Evolutionary conservation across 2,113 vertebrate genomes (phyloP).

Genomic region (Isichthys henryi): DNA sequence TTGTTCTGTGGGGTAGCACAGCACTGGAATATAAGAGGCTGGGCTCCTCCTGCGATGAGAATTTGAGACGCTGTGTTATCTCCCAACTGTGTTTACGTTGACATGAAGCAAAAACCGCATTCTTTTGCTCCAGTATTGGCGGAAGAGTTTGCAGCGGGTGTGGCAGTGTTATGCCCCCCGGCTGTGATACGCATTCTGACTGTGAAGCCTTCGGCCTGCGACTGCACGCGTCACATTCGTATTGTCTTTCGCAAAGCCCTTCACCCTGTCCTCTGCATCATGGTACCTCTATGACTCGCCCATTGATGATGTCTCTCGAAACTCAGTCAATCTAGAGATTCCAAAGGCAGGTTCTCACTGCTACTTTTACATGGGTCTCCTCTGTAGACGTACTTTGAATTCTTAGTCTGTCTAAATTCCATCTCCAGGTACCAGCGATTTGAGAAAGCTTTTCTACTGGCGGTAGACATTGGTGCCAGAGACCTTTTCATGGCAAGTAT

Average conservation of each 20-base stretch:
- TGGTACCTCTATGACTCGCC: background rate
- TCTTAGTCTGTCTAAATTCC: background rate
- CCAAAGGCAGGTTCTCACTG: background rate
- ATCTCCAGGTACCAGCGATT: slow-evolving; percentile 77
- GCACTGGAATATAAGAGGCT: background rate
- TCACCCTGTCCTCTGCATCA: background rate
- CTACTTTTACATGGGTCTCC: background rate
- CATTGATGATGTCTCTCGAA: background rate
- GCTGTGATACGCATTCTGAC: background rate
- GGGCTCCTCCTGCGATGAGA: background rate
- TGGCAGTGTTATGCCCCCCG: background rate
- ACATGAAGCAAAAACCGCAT: slow-evolving; percentile 48
- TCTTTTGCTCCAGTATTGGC: background rate
- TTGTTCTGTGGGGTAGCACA: background rate
- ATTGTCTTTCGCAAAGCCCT: background rate
- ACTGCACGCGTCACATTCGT: background rate
- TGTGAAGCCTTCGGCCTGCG: background rate
- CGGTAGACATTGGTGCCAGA: slow-evolving; percentile 80
- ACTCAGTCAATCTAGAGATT: background rate
- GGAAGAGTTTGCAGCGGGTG: background rate
- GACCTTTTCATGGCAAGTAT: slow-evolving; percentile 92
- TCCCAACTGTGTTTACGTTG: slow-evolving; percentile 48
- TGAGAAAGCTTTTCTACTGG: slow-evolving; percentile 94
- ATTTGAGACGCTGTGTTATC: slow-evolving; percentile 47
- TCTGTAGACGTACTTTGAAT: background rate